Evolutionary conservation across 2,888 invertebrate species (phyloP).

Genomic region (Polydesmus complanatus): DNA sequence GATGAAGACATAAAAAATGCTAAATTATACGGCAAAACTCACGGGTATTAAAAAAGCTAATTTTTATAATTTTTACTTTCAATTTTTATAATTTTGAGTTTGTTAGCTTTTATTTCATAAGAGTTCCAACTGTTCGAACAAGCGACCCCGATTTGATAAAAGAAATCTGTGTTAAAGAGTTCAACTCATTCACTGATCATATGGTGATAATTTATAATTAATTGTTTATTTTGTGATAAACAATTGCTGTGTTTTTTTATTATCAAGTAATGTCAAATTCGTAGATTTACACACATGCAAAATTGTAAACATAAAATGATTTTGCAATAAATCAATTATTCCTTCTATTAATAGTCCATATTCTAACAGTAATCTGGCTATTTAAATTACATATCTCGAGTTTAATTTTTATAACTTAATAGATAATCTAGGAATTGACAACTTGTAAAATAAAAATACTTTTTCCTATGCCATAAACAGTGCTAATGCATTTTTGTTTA

Average conservation of each 20-base stretch:
- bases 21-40: background rate
- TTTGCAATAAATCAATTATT: too few species aligned
- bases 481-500: too few species aligned
- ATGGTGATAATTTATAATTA: background rate
- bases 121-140: background rate
- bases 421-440: too few species aligned
- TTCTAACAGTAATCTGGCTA: too few species aligned
- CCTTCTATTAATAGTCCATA: too few species aligned
- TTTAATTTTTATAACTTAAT: too few species aligned
- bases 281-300: too few species aligned
- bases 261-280: too few species aligned
- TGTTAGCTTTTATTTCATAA: background rate
- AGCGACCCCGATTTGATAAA: background rate
- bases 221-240: background rate
- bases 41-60: background rate
- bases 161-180: background rate
- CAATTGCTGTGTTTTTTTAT: background rate
- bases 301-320: too few species aligned
- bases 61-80: background rate
- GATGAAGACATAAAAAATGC: background rate
- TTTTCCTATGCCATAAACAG: too few species aligned
- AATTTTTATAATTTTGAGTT: background rate
- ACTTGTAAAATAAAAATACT: too few species aligned
- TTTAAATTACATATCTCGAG: too few species aligned
- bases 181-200: background rate